These are phyloP conservation scores for Phylloscopus trochiloides DNA, from an alignment of 2,113 vertebrate species.

Conservation along the genomic window DNA sequence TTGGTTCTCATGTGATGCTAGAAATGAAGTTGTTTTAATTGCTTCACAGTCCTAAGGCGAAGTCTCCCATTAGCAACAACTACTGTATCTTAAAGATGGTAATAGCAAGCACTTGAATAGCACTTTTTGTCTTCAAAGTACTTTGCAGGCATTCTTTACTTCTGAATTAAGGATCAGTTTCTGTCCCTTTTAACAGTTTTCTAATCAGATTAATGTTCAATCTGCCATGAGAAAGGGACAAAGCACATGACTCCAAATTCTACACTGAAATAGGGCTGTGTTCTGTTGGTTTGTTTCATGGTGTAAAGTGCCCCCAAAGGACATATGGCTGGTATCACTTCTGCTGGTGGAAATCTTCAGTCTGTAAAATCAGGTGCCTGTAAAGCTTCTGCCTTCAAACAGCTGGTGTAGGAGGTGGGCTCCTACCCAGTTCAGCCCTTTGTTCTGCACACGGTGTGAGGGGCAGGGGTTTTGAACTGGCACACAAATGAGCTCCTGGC, in stretches of 20 bases:
- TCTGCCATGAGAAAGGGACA: neutral
- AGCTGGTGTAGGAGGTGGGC: neutral
- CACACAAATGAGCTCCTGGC: neutral
- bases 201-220: neutral
- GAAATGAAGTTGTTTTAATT: neutral
- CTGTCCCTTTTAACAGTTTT: neutral
- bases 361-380: neutral
- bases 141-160: neutral
- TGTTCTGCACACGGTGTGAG: neutral
- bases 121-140: neutral
- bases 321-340: accelerated
- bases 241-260: neutral
- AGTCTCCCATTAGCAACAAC: neutral
- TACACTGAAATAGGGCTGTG: neutral
- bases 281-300: neutral
- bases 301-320: neutral
- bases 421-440: neutral
- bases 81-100: neutral
- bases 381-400: neutral
- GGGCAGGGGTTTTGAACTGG: neutral
- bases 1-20: neutral
- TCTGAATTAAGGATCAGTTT: neutral
- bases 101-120: neutral
- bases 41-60: neutral
- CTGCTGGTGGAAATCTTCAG: neutral